These are phyloP conservation scores for Sinella curviseta DNA, from an alignment of 1,140 invertebrate species.

Conservation along the genomic window DNA sequence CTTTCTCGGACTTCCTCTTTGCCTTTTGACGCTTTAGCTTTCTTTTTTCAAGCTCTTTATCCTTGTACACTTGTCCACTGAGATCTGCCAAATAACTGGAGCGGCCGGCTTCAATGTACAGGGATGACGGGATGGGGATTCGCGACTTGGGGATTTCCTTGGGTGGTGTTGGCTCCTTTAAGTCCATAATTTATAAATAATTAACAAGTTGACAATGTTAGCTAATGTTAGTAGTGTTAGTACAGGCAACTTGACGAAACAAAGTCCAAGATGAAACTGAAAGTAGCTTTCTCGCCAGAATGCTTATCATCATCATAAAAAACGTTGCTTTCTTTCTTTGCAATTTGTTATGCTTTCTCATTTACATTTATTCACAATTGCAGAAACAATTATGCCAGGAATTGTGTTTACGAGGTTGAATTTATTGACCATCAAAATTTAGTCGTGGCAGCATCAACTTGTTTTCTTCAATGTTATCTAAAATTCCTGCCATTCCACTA, in stretches of 20 bases:
- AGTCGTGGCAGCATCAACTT: neutral
- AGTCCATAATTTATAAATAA: too few species aligned
- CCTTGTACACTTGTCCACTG: constrained; percentile 44
- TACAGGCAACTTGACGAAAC: neutral
- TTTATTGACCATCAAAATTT: neutral
- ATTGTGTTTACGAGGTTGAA: neutral
- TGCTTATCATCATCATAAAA: too few species aligned
- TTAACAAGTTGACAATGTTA: too few species aligned
- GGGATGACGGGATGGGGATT: constrained; percentile 46
- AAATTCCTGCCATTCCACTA: too few species aligned
- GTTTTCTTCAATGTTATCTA: too few species aligned
- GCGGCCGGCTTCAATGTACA: constrained; percentile 33
- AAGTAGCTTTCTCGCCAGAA: too few species aligned
- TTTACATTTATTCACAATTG: too few species aligned
- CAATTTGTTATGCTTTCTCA: too few species aligned
- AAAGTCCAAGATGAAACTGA: too few species aligned
- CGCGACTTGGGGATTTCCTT: constrained; percentile 31
- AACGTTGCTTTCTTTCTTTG: too few species aligned
- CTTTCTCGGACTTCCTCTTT: neutral
- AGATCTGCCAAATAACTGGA: constrained; percentile 41
- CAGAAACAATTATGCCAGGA: neutral
- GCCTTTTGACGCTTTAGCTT: neutral
- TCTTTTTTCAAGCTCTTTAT: neutral
- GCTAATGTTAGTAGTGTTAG: too few species aligned
- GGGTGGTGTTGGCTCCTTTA: neutral